Evolutionary conservation across 2,888 invertebrate genomes (phyloP), one percentile per base, ranked within the genome.

Genomic region (Nycteola revayana): DNA sequence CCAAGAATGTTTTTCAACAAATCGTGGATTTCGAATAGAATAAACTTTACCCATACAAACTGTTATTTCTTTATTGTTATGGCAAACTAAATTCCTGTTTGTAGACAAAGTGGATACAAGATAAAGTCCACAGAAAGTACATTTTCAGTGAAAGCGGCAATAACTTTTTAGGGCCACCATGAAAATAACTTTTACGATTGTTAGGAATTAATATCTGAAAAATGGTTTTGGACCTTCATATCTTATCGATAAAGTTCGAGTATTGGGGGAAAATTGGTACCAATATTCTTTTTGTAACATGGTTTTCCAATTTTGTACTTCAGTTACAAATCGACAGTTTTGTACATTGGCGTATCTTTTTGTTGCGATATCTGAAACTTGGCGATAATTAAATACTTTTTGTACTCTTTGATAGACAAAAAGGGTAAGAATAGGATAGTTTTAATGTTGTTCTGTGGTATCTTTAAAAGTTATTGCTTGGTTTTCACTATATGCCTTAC

Each of bases 201-300:
- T 85, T 82, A 76, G 72, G 71, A 84, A 86, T 85, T 86, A 85
- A 85, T 87, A 84, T 82, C 78, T 79, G 81, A 83, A 82, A 83
- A 83, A 84, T 75, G 78, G 69, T 63, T 73, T 67, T 63, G 62
- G 70, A 78, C 78, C 78, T 64, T 77, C 71, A 68, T 81, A 78
- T 74, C 69, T 83, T 71, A 68, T 45, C 70, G 70, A 74, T 79
- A 75, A 79, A 74, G 62, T 65, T 65, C 57, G 59, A 66, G 63
- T 70, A 67, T 63, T 60, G 62, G 52, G 51, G 56, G 49, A 62
- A 21, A 66, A 66, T 68, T 65, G 56, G 56, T 47, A 44, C 49
- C 36, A 51, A 63, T 69, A 65, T 62, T 64, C 60, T 60, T 61
- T 57, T 63, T 53, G 48, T 42, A 56, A 46, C 52, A 53, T 39